Conservation (phyloP, 2,113 vertebrate genomes). For the Neomonachus schauinslandi region DNA sequence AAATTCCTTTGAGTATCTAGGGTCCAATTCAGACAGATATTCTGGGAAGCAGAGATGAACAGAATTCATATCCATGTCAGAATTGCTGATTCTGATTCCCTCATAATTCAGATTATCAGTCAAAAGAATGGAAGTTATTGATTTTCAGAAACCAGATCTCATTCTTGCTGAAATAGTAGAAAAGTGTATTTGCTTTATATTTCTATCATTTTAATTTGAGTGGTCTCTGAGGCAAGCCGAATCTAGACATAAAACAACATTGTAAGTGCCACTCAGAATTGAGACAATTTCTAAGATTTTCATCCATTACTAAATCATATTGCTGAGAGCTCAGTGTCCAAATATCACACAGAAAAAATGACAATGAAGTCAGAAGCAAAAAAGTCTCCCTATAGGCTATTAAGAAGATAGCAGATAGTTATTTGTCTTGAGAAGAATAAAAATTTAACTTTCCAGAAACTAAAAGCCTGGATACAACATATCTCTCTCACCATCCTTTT, state of each 20-base stretch:
- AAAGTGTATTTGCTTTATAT: background rate
- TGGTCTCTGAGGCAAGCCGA: background rate
- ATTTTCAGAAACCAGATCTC: constrained; percentile 43
- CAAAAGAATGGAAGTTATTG: constrained; percentile 40
- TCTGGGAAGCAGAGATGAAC: background rate
- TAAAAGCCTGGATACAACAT: background rate
- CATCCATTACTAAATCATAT: background rate
- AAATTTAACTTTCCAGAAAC: background rate
- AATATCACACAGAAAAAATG: background rate
- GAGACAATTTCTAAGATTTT: constrained; percentile 34
- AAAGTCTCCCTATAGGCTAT: background rate
- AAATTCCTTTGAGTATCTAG: constrained; percentile 18
- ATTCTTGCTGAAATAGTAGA: background rate
- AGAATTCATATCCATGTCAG: background rate
- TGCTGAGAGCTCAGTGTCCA: constrained; percentile 32
- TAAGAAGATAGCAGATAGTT: background rate
- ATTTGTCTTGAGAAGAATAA: background rate
- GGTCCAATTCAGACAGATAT: background rate
- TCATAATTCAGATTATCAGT: constrained; percentile 36
- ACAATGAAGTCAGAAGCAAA: background rate
- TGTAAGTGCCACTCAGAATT: constrained; percentile 10
- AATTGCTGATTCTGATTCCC: constrained; percentile 35
- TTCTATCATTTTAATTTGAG: constrained; percentile 30
- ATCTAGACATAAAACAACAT: background rate
- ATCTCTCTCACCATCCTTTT: background rate